Conservation (phyloP, 2,797 vertebrate genomes). For the Gambelia wislizenii region DNA sequence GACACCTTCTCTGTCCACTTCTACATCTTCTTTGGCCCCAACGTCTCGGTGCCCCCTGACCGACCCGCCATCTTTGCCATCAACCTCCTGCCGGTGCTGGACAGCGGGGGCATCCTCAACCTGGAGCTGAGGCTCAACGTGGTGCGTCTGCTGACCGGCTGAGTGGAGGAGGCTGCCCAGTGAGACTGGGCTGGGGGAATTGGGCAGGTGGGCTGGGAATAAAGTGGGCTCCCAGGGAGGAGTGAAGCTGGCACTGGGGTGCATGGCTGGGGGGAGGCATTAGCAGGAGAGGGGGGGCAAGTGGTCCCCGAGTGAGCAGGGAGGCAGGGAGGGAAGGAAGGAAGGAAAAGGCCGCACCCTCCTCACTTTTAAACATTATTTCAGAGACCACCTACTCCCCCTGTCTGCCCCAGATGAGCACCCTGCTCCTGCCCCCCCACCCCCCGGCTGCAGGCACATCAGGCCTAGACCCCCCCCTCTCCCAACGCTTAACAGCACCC, state of each 20-base stretch:
- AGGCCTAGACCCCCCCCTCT: not conserved
- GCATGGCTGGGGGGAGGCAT: too few species aligned
- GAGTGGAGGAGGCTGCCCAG: not conserved
- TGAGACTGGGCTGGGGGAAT: fast-evolving
- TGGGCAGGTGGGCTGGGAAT: not conserved
- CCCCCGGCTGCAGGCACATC: too few species aligned
- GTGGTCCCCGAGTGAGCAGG: fast-evolving
- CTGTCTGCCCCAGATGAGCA: too few species aligned
- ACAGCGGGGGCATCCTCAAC: constrained; percentile 96
- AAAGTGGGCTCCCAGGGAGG: not conserved
- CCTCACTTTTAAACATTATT: not conserved
- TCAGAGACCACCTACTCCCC: too few species aligned
- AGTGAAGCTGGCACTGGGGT: not conserved
- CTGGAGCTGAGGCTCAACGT: constrained; percentile 95
- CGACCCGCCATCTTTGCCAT: constrained; percentile 92
- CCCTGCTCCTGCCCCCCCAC: not conserved
- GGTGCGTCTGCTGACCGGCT: constrained; percentile 79
- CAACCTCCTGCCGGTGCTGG: constrained; percentile 93
- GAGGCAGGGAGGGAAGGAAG: not conserved
- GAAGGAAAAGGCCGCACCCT: too few species aligned
- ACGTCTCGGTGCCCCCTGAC: constrained; percentile 91
- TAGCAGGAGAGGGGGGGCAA: not conserved
- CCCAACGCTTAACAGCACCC: too few species aligned
- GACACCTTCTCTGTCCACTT: constrained; percentile 99
- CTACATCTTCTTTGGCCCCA: constrained; percentile 98